Conservation (phyloP, 2,113 vertebrate species). For the Gymnogyps californianus region DNA sequence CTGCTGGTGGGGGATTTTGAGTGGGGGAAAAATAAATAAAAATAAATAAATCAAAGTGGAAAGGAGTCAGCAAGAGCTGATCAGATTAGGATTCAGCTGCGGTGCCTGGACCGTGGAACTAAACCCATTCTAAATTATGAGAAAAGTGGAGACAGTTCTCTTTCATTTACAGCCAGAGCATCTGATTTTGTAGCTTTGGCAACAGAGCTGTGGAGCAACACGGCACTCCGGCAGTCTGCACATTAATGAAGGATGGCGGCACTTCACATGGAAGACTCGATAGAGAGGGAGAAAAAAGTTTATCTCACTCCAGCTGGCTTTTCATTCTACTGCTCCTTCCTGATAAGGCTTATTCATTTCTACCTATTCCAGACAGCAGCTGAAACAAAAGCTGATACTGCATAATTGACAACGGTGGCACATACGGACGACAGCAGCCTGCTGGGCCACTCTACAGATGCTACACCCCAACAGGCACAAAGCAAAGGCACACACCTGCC, state of each 20-base stretch:
- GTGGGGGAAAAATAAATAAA: not conserved
- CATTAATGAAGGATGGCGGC: accelerated
- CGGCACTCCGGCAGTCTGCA: not conserved
- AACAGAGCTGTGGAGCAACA: not conserved
- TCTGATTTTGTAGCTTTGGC: constrained; percentile 6
- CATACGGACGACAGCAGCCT: accelerated
- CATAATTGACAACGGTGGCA: accelerated
- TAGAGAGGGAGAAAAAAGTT: not conserved
- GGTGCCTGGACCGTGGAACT: not conserved
- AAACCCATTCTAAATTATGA: not conserved
- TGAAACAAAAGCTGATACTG: not conserved
- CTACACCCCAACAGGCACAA: not conserved
- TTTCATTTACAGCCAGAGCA: constrained; percentile 10
- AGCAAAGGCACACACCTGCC: not conserved
- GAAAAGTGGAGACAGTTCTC: not conserved
- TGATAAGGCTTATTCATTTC: not conserved
- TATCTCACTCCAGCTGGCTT: not conserved
- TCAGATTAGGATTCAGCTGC: not conserved
- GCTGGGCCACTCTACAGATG: not conserved
- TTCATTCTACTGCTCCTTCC: not conserved
- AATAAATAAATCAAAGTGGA: not conserved
- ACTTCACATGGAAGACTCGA: not conserved
- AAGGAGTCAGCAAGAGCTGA: not conserved
- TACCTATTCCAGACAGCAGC: not conserved
- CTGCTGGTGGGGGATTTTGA: not conserved